phyloP scores from a whole-genome alignment of 2,888 invertebrate genomes.

The Cancer borealis region DNA sequence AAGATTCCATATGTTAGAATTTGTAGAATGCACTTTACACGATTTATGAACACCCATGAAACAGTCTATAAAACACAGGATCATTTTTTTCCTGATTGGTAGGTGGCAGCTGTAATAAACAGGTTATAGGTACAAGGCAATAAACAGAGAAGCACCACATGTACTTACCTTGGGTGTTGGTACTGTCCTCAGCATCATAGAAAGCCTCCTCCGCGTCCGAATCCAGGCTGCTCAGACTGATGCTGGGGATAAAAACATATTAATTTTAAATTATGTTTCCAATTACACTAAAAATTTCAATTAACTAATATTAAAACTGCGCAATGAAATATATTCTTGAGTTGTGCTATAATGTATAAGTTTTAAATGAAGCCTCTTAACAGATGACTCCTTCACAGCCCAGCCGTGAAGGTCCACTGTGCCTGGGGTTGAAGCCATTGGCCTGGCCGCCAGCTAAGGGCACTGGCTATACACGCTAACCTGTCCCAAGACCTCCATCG shows the following conservation, averaged over 20 bases:
- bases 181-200: constrained; percentile 80
- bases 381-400: not conserved
- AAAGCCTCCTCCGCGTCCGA: constrained; percentile 89
- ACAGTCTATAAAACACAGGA: not conserved
- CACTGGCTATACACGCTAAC: not conserved
- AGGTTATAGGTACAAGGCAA: not conserved
- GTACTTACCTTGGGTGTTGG: constrained; percentile 68
- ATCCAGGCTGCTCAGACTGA: constrained; percentile 90
- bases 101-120: not conserved
- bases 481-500: not conserved
- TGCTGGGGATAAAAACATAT: constrained; percentile 80
- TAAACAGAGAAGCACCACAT: not conserved
- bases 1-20: too few relatives aligned
- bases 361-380: not conserved
- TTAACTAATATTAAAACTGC: not conserved
- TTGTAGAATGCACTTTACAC: too few relatives aligned
- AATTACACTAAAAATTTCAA: not conserved
- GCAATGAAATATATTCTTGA: not conserved
- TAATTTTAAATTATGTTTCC: not conserved
- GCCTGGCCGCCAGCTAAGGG: not conserved
- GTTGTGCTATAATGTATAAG: not conserved
- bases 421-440: not conserved
- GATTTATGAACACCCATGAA: too few relatives aligned
- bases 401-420: not conserved
- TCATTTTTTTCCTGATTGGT: not conserved